Conservation (phyloP, 2,797 vertebrate genomes). For the Muraenolepis orangiensis region DNA sequence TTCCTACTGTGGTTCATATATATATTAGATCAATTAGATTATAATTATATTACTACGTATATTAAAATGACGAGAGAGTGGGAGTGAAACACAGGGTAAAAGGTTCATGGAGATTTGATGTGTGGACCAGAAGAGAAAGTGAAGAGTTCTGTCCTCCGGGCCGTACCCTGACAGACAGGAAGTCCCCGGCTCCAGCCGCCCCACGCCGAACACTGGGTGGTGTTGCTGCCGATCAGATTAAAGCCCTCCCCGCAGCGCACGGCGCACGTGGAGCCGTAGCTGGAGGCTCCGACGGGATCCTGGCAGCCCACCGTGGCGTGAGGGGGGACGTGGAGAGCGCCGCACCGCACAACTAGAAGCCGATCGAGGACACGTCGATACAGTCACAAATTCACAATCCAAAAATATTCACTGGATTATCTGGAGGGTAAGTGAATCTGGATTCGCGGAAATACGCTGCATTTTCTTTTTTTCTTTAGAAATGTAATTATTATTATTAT, state of each 20-base stretch:
- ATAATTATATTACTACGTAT: too few relatives aligned
- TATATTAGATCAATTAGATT: too few relatives aligned
- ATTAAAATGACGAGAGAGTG: background rate
- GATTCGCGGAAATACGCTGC: background rate
- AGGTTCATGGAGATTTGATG: background rate
- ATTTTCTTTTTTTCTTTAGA: background rate
- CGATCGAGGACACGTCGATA: background rate
- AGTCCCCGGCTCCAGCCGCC: conserved; percentile 42
- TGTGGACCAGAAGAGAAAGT: background rate
- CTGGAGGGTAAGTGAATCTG: too few relatives aligned
- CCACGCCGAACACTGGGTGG: conserved; percentile 38
- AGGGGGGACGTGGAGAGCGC: conserved; percentile 12
- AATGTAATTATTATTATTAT: too few relatives aligned
- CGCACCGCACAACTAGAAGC: conserved; percentile 41
- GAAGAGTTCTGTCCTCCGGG: background rate
- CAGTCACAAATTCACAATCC: too few relatives aligned
- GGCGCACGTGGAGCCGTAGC: conserved; percentile 53
- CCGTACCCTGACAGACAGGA: conserved; percentile 42
- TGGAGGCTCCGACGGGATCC: conserved; percentile 38
- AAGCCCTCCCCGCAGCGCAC: conserved; percentile 54
- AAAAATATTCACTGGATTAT: too few relatives aligned
- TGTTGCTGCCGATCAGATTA: conserved; percentile 40
- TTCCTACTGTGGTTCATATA: background rate
- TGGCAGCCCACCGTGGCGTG: conserved; percentile 40
- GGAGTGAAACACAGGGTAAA: background rate